Base-by-base conservation (phyloP, 92 coral and sea anemone genomes). In the Palythoa caribaeorum region DNA sequence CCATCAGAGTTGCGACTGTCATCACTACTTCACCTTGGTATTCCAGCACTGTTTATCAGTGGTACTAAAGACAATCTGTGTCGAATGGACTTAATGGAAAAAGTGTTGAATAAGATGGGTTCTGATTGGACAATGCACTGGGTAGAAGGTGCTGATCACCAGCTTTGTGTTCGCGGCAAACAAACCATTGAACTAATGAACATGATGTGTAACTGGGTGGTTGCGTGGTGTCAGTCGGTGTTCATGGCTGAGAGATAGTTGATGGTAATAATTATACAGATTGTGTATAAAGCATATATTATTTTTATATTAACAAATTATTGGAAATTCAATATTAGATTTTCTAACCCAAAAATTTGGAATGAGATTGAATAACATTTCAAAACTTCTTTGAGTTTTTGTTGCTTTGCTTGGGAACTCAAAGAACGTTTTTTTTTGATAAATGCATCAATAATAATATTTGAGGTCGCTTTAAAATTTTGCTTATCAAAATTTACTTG, bases 221-320 rank as follows among this genome's bases (percentile, higher is more conserved):
- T 97, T 1, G 88, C 91, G 19, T 97, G 99, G 99, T 89, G 96
- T 37, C 99, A 95, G 83, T 97, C 99, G 3, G 99, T 97, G 63
- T 97, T 97, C 73, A 97, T 97, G 99, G 99, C 98, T 7, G 99
- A 97, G 80, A 88, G 99, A 62, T 95, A 80, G 77, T 14, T 57
- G 47, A n/a, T 20, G 38, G n/a, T 73, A 44, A 4, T 44, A 44
- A 28, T 28, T 28, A 28, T 28, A 28, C 28, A 0, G 50, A 6
- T 71, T 59, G 65, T 59, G 19, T 17, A 59, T 5, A 14, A 59
- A 17, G 13, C 13, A 1, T 59, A 59, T 59, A 28, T 28, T 59
- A 28, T 28, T 28, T 28, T 28, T 28, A 28, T 28, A 28, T 0
- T 28, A 28, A 28, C 28, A 28, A 28, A 28, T 28, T 28, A 28